Evolutionary conservation across 2,113 vertebrate species (phyloP).

Genomic region (Ciconia maguari): DNA sequence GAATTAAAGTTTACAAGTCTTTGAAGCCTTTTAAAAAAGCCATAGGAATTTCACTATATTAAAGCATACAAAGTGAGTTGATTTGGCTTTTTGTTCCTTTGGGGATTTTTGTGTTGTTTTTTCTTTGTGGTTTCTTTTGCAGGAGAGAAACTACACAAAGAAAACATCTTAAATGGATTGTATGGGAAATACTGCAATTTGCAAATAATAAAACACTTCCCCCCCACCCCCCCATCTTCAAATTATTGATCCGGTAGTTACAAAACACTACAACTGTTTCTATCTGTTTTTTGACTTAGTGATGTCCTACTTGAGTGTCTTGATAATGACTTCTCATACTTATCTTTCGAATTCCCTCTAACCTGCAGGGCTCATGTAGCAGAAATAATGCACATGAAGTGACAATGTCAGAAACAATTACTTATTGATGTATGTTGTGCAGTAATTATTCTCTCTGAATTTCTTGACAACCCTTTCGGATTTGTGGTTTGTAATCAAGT

Average conservation of each 20-base stretch:
- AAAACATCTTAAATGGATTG: neutral
- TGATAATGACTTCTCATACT: neutral
- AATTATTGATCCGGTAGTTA: neutral
- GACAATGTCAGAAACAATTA: conserved; percentile 41
- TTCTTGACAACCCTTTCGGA: neutral
- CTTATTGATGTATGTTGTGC: neutral
- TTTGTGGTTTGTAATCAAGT: neutral
- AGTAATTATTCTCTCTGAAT: neutral
- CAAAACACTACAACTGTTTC: neutral
- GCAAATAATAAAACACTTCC: neutral
- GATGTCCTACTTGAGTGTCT: neutral
- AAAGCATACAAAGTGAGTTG: neutral
- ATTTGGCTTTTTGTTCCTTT: neutral
- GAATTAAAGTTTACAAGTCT: neutral
- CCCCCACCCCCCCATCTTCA: rapidly evolving
- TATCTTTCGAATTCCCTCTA: neutral
- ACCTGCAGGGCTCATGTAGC: neutral
- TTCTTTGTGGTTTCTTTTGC: neutral
- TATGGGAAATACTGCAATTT: neutral
- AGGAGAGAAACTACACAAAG: neutral
- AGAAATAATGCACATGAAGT: conserved; percentile 10
- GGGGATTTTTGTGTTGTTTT: neutral
- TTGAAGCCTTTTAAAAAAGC: neutral
- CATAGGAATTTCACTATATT: neutral
- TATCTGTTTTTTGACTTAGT: neutral